phyloP scores from a whole-genome alignment of 2,113 vertebrate species.

The Gorsachius goisagi region DNA sequence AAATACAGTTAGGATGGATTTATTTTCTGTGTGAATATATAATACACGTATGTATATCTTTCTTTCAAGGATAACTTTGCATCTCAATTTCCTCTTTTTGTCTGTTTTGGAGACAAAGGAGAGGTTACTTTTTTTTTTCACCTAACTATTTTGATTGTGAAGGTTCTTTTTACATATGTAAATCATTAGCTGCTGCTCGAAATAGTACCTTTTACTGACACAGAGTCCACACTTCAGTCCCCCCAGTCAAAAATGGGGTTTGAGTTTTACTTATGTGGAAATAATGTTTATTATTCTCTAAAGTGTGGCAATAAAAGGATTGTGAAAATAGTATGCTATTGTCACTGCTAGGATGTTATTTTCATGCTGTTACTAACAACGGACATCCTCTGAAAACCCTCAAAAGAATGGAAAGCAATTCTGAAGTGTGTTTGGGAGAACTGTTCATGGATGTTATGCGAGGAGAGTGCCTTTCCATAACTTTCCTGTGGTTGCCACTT shows the following conservation, averaged over 20 bases:
- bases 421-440: not conserved
- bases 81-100: not conserved
- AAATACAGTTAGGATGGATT: too few relatives aligned
- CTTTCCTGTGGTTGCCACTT: not conserved
- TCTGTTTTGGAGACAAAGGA: not conserved
- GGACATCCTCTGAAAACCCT: not conserved
- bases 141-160: not conserved
- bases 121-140: not conserved
- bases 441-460: not conserved
- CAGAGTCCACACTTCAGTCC: not conserved
- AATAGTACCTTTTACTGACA: not conserved
- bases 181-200: not conserved
- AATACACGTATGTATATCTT: not conserved
- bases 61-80: not conserved
- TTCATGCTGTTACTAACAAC: not conserved
- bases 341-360: not conserved
- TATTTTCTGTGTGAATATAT: not conserved
- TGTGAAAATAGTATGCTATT: not conserved
- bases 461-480: not conserved
- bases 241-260: not conserved
- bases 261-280: not conserved
- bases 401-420: not conserved
- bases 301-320: not conserved
- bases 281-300: not conserved
- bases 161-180: not conserved